Evolutionary conservation across 2,888 invertebrate species (phyloP).

Genomic region (Lasioglossum leucozonium): DNA sequence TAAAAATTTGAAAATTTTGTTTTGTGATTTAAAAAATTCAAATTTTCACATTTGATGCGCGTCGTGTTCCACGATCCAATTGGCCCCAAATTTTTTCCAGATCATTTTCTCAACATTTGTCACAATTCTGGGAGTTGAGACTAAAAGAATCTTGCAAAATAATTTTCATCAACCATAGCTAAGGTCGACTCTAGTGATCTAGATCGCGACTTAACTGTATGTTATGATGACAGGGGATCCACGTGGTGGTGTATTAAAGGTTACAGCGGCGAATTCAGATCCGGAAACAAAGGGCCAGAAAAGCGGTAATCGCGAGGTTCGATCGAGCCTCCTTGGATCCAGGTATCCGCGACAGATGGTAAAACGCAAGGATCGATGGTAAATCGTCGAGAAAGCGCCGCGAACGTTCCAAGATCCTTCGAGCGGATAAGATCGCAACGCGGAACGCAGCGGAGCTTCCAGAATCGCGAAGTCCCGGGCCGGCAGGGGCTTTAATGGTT

Average conservation of each 20-base stretch:
- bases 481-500: constrained; percentile 56
- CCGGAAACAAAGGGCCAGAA: not conserved
- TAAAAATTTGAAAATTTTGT: too few species aligned
- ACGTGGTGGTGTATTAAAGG: not conserved
- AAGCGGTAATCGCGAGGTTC: constrained; percentile 2
- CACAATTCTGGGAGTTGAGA: too few species aligned
- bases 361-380: constrained; percentile 19
- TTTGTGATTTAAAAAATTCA: too few species aligned
- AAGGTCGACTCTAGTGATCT: too few species aligned
- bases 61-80: too few species aligned
- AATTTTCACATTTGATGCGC: too few species aligned
- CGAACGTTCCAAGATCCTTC: constrained; percentile 42
- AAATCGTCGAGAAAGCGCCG: constrained; percentile 43
- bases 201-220: too few species aligned
- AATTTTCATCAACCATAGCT: too few species aligned
- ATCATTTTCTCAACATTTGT: too few species aligned
- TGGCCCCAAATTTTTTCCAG: too few species aligned
- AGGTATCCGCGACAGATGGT: constrained; percentile 10
- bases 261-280: not conserved
- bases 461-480: constrained; percentile 43
- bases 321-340: constrained; percentile 13
- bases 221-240: too few species aligned
- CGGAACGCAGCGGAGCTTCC: constrained; percentile 47
- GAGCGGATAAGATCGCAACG: constrained; percentile 60
- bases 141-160: too few species aligned